Base-by-base conservation (phyloP, 2,888 invertebrate species). In the Eucriotettix oculatus region DNA sequence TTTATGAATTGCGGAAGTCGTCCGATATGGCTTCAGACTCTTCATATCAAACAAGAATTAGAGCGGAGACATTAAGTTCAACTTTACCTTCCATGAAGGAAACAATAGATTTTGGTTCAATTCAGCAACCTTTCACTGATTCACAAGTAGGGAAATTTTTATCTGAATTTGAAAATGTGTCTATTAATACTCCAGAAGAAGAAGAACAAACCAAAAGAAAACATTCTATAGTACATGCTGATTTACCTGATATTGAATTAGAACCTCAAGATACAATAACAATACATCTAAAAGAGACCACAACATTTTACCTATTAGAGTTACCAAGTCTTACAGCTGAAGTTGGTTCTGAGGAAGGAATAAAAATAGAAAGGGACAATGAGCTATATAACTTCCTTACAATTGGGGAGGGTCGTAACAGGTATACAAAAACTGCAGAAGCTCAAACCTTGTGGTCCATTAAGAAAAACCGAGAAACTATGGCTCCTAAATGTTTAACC, bases 341-440 rank as follows among this genome's bases (percentile, higher is more conserved):
- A 52, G 78, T 78, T 66, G 79, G 79, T 42, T 77, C 81, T 0
- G 70, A 76, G 0, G 85, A 85, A 68, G 85, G 79, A 1, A 71
- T 70, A 43, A 64, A 66, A 1, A 79, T 83, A 0, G 80, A 82
- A 65, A 77, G 76, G 64, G 80, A 84, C 62, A 89, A 89, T 70
- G 77, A 79, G 62, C 75, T 73, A 58, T 89, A 89, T 67, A 81
- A 82, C 29, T 83, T 79, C 66, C 76, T 87, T 29, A 85, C 85
- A 0, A 74, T 77, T 0, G 86, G 86, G 0, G 81, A 79, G 66
- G 86, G 86, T 0, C 78, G 58, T n/a, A 52, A 59, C 10, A 52
- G 62, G n/a, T 59, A 63, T 55, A 61, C 40, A 12, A 61, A 55
- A 74, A 82, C 0, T 72, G 77, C 16, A 10, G 87, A 86, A 71